Base-by-base conservation (phyloP, 2,888 invertebrate species). In the Sinotaia quadrata region DNA sequence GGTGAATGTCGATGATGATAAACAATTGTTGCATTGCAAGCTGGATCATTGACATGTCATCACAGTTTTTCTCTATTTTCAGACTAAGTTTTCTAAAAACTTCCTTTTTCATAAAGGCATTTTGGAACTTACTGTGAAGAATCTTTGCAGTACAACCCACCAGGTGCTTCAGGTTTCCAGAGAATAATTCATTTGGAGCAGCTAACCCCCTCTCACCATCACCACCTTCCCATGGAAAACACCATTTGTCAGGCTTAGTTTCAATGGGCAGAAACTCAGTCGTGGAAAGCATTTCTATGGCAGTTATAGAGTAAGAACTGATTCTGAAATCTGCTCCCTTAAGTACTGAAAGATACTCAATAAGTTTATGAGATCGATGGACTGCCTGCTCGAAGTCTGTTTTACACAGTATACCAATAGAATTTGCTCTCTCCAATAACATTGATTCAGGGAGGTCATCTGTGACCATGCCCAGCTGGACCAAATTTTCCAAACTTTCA, bases 381-480 rank as follows among this genome's bases (percentile, higher is more conserved):
- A 61, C 1, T 7, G 41, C 56, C 12, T 47, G 54, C 15, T n/a
- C 34, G n/a, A 56, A 47, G 24, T 33, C 36, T n/a, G 27, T 31
- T 33, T 4, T 49, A 15, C 18, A 7, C 47, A 69, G 29, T 21
- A 4, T 24, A n/a, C 12, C 12, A n/a, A 68, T 58, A 18, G 62
- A 49, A 18, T 21, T 18, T 4, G 66, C 73, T 58, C 80, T 73
- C n/a, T 76, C 75, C 24, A 73, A 27, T 15, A 80, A 37, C 36
- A 72, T 67, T 5, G 70, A 69, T 76, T 72, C 73, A 5, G 69
- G 37, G 12, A 80, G 29, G n/a, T 73, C 74, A 65, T 75, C 67
- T 21, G 34, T 47, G 21, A 58, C 52, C 80, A 81, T 79, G 10
- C 80, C 80, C 21, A 81, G 72, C 21, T 56, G 34, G n/a, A 58